phyloP scores from a whole-genome alignment of 2,888 invertebrate genomes.

The Meta bourneti region DNA sequence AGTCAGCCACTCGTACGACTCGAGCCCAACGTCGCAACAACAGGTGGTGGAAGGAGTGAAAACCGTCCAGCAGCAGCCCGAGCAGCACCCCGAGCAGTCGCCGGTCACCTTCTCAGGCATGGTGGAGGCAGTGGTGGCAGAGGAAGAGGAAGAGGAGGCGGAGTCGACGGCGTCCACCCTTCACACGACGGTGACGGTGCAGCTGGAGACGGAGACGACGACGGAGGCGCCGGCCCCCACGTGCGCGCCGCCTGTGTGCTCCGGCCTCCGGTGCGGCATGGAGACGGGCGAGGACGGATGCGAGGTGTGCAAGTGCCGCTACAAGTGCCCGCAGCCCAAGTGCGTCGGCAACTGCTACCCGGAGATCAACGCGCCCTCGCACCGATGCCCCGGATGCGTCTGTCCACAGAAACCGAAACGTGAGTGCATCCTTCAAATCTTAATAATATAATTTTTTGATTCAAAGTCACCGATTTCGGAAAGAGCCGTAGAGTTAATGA shows the following conservation, averaged over 20 bases:
- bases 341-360: slow-evolving; percentile 71
- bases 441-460: too few species aligned
- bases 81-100: slow-evolving; percentile 11
- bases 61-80: slow-evolving; percentile 4
- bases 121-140: slow-evolving; percentile 13
- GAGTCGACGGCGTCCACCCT: slow-evolving; percentile 8
- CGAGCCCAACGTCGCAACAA: not conserved
- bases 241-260: slow-evolving; percentile 66
- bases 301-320: slow-evolving; percentile 67
- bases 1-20: too few species aligned
- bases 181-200: slow-evolving; percentile 44
- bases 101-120: slow-evolving; percentile 32
- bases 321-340: slow-evolving; percentile 69
- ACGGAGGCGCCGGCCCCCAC: slow-evolving; percentile 21
- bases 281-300: slow-evolving; percentile 58
- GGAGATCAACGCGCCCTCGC: slow-evolving; percentile 65
- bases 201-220: slow-evolving; percentile 23
- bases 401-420: slow-evolving; percentile 68
- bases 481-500: too few species aligned
- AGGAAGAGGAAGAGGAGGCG: slow-evolving; percentile 41
- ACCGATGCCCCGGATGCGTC: slow-evolving; percentile 72
- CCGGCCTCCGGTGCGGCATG: slow-evolving; percentile 60
- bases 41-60: not conserved
- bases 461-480: too few species aligned
- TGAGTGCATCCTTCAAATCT: slow-evolving; percentile 18